A percentile compares a stretch with the other conserved stretches of the same genome.
These are phyloP conservation scores for Podocnemis expansa DNA, from an alignment of 2,113 vertebrate species.

Conservation along the genomic window DNA sequence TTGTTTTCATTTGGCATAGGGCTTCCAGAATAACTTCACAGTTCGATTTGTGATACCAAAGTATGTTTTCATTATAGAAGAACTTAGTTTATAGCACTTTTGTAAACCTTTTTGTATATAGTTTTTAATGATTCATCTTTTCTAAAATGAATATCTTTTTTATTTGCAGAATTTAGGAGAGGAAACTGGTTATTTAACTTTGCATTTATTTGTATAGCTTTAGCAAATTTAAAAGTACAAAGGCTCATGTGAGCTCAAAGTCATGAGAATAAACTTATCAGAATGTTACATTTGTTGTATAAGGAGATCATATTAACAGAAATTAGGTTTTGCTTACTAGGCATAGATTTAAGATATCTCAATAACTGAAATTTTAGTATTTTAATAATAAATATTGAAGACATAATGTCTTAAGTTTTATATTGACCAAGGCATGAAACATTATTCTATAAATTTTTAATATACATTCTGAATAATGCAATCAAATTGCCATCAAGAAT, in stretches of 20 bases:
- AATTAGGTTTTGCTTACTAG: neutral
- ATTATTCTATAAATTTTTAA: neutral
- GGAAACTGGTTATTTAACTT: neutral
- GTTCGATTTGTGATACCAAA: fast-evolving
- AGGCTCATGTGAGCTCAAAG: fast-evolving
- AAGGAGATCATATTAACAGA: neutral
- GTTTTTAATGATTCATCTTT: neutral
- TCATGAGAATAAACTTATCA: neutral
- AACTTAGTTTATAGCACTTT: neutral
- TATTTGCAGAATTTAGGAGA: neutral
- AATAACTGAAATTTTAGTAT: neutral
- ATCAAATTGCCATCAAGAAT: neutral
- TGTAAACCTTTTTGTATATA: neutral
- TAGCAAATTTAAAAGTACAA: neutral
- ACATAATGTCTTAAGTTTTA: neutral
- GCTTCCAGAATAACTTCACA: neutral
- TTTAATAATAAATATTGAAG: neutral
- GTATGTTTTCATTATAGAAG: neutral
- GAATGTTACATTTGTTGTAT: neutral
- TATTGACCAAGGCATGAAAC: neutral
- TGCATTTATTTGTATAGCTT: fast-evolving
- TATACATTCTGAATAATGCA: neutral
- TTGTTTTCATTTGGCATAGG: neutral
- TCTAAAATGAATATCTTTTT: neutral
- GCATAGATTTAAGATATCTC: neutral